Evolutionary conservation across 2,797 vertebrate species (phyloP).

Genomic region (Molossus molossus): DNA sequence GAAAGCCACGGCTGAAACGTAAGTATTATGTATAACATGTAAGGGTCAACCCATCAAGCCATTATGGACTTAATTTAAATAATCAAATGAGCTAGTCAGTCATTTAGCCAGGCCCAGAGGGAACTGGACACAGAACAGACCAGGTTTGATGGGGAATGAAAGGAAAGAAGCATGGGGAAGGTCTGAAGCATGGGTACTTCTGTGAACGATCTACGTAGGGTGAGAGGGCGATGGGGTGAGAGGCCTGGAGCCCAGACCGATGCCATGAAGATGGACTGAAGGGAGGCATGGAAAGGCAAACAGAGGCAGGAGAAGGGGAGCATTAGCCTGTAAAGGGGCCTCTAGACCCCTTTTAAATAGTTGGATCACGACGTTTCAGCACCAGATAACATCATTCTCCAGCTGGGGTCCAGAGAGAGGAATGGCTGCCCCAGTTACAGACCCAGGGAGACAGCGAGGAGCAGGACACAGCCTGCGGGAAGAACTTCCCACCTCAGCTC

Average conservation of each 20-base stretch:
- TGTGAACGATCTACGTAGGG: background rate
- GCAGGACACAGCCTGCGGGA: background rate
- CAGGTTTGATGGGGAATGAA: background rate
- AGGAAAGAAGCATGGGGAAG: background rate
- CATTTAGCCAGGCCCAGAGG: background rate
- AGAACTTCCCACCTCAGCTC: background rate
- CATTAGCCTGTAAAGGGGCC: background rate
- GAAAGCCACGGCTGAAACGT: background rate
- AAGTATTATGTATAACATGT: background rate
- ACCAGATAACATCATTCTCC: background rate
- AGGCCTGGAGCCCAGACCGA: background rate
- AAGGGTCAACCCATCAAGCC: background rate
- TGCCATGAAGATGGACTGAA: background rate
- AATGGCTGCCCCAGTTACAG: background rate
- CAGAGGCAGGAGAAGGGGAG: background rate
- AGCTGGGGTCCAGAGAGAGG: background rate
- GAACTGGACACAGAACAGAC: background rate
- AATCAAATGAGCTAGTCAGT: background rate
- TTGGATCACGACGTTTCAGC: background rate
- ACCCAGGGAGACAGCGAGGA: background rate
- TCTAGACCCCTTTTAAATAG: background rate
- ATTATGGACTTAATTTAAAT: constrained; percentile 25
- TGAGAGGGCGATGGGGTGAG: accelerated
- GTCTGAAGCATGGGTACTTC: no score
- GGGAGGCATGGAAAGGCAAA: background rate